These are phyloP conservation scores for Nannobrachium achirus DNA, from an alignment of 2,113 vertebrate genomes.

Conservation along the genomic window DNA sequence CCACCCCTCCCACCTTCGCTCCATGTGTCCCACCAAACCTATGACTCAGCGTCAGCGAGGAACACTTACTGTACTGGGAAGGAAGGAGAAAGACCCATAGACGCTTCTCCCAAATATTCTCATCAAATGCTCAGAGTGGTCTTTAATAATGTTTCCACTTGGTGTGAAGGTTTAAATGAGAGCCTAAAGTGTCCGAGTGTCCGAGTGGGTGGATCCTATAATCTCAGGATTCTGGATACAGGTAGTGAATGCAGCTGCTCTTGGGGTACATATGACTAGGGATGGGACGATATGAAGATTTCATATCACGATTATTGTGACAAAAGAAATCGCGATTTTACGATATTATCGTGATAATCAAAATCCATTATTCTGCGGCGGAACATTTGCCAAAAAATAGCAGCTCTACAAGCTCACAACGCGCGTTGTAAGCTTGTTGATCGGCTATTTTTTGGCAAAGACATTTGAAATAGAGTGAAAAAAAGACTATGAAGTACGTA, in stretches of 20 bases:
- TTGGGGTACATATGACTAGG: constrained; percentile 46
- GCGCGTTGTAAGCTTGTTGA: too few species aligned
- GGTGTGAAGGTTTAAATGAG: constrained; percentile 40
- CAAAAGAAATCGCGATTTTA: too few species aligned
- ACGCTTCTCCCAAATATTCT: constrained; percentile 56
- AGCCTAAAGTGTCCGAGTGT: constrained; percentile 35
- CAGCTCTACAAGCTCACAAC: too few species aligned
- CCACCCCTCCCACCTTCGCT: constrained; percentile 3
- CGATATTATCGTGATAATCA: too few species aligned
- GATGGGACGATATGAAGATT: too few species aligned
- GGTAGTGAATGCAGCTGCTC: constrained; percentile 44
- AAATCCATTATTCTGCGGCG: too few species aligned
- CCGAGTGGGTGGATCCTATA: constrained; percentile 41
- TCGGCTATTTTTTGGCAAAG: too few species aligned
- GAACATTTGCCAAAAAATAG: too few species aligned
- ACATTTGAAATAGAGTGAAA: too few species aligned
- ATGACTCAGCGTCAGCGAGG: constrained; percentile 52
- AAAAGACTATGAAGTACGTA: too few species aligned
- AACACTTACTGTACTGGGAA: constrained; percentile 52
- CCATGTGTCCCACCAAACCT: constrained; percentile 27
- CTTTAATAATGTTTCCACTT: constrained; percentile 65
- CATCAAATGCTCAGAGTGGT: constrained; percentile 54
- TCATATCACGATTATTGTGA: too few species aligned
- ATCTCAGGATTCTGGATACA: constrained; percentile 47
- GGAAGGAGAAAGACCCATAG: constrained; percentile 37